phyloP scores from a whole-genome alignment of 2,888 invertebrate species.

The Thelaira solivaga region DNA sequence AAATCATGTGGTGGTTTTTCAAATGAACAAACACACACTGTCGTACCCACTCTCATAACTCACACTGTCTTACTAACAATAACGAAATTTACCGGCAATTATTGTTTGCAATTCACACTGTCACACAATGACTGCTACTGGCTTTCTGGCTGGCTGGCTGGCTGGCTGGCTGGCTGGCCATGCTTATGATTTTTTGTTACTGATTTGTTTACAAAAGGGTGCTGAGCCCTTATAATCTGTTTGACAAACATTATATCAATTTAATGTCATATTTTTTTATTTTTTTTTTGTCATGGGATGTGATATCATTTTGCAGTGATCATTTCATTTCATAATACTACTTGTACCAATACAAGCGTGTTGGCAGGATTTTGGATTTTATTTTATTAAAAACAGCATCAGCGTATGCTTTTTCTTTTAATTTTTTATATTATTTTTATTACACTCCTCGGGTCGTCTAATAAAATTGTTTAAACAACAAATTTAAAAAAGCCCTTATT shows the following conservation, averaged over 20 bases:
- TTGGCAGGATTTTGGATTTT: constrained; percentile 35
- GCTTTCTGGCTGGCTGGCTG: no score
- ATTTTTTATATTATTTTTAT: no score
- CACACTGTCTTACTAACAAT: no score
- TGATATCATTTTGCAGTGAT: constrained; percentile 51
- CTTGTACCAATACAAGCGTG: background rate
- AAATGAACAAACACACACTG: constrained; percentile 36
- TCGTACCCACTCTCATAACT: no score
- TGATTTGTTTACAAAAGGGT: constrained; percentile 55
- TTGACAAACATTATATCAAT: constrained; percentile 60
- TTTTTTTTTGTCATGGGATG: constrained; percentile 53
- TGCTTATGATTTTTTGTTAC: background rate
- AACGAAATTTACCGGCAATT: constrained; percentile 54
- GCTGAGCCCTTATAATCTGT: constrained; percentile 68
- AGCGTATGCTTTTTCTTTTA: constrained; percentile 16
- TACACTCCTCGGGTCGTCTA: no score
- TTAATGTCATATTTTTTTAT: constrained; percentile 63
- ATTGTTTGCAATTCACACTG: no score
- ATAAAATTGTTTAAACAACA: constrained; percentile 60
- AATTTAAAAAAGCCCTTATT: constrained; percentile 57
- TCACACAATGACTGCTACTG: no score
- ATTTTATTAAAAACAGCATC: constrained; percentile 46
- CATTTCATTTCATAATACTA: constrained; percentile 25
- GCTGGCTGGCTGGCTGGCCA: no score
- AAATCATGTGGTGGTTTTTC: constrained; percentile 28